phyloP scores from a whole-genome alignment of 2,113 vertebrate species.

The Calyptomena viridis region DNA sequence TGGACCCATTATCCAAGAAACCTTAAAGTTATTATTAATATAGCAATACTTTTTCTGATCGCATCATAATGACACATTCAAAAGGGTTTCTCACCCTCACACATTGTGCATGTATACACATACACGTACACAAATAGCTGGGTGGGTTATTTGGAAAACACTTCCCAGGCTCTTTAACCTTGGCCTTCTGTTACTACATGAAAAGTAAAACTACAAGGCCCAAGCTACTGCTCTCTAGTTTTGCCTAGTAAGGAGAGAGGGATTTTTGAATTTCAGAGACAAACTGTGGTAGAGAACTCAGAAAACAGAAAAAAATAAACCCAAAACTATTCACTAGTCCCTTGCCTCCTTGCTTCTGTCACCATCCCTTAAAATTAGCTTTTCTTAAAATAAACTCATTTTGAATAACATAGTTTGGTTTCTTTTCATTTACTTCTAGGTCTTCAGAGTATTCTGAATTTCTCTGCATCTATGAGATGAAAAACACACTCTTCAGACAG shows the following conservation, averaged over 20 bases:
- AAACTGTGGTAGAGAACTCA: background rate
- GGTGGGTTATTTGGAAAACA: background rate
- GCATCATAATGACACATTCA: background rate
- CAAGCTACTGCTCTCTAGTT: background rate
- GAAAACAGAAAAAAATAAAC: background rate
- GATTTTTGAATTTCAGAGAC: background rate
- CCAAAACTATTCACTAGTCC: background rate
- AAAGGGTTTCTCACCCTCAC: background rate
- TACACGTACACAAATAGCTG: background rate
- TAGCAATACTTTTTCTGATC: background rate
- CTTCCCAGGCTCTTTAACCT: background rate
- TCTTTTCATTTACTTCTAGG: background rate
- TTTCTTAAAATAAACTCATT: background rate
- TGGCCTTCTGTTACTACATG: background rate
- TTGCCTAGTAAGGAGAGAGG: background rate
- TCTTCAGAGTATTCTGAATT: background rate
- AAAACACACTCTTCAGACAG: background rate
- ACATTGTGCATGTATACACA: background rate
- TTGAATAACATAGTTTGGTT: background rate
- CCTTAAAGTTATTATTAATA: background rate
- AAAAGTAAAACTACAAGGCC: background rate
- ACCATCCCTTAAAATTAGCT: background rate
- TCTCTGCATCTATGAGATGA: background rate
- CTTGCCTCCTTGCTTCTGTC: background rate
- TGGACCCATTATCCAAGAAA: background rate